Conservation (phyloP, 2,113 vertebrate species). For the Clarias magur region DNA sequence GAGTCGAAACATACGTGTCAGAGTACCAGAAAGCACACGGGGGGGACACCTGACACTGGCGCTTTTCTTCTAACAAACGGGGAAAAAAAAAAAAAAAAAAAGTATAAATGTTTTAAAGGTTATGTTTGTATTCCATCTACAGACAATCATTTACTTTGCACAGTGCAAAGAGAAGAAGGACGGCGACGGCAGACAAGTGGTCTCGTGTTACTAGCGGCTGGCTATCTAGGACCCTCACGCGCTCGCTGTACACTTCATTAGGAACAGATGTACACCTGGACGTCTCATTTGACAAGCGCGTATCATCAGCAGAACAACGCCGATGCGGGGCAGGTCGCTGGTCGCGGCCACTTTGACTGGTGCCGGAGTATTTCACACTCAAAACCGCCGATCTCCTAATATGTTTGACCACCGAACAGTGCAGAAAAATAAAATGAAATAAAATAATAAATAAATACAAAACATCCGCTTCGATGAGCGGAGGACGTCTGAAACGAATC, state of each 20-base stretch:
- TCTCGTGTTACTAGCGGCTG: neutral
- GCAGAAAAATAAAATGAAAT: neutral
- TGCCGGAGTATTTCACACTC: neutral
- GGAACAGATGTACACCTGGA: neutral
- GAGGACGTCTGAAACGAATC: neutral
- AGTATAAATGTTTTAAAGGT: neutral
- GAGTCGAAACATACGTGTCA: neutral
- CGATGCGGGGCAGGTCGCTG: neutral
- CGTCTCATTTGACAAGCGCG: neutral
- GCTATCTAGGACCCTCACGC: neutral
- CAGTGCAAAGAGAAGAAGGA: neutral
- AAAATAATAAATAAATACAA: neutral
- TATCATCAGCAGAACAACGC: neutral
- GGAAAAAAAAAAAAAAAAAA: neutral
- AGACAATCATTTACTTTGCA: neutral
- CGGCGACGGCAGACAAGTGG: neutral
- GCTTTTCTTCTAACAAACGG: neutral
- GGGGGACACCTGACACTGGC: neutral
- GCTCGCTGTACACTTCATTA: neutral
- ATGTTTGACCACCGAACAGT: neutral
- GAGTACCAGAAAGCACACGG: neutral
- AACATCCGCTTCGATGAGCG: too few relatives aligned
- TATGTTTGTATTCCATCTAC: neutral
- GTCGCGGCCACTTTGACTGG: neutral
- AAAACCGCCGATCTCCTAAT: neutral